These are phyloP conservation scores for Microchrysa polita DNA, from an alignment of 2,888 invertebrate species.

Conservation along the genomic window DNA sequence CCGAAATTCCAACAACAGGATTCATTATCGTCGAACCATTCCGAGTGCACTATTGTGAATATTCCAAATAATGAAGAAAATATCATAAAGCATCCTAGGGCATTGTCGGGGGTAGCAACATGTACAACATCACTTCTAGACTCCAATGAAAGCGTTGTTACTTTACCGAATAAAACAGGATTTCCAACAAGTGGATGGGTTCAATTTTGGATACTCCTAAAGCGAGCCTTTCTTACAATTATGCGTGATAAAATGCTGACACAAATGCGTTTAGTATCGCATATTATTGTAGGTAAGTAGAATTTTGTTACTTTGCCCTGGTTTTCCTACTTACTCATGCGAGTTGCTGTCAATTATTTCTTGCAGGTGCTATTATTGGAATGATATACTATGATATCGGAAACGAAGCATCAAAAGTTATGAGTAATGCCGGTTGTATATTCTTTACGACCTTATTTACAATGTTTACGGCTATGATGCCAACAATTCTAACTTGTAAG, in stretches of 20 bases:
- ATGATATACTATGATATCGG: constrained; percentile 94
- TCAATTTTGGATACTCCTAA: constrained; percentile 89
- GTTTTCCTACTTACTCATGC: not conserved
- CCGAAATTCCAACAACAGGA: constrained; percentile 59
- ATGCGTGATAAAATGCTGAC: constrained; percentile 89
- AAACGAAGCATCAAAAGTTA: constrained; percentile 90
- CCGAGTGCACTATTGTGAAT: constrained; percentile 60
- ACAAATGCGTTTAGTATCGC: constrained; percentile 79
- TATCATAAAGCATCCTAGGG: constrained; percentile 56
- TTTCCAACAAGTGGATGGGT: constrained; percentile 85
- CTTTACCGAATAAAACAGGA: constrained; percentile 72
- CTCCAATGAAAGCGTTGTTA: constrained; percentile 77
- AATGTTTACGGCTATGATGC: constrained; percentile 99
- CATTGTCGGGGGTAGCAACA: constrained; percentile 66
- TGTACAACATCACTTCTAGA: constrained; percentile 77
- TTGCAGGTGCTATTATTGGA: constrained; percentile 83
- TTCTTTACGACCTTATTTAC: constrained; percentile 97
- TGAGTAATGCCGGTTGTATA: constrained; percentile 94
- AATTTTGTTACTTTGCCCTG: not conserved
- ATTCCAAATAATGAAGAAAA: constrained; percentile 55
- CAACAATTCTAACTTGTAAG: constrained; percentile 97
- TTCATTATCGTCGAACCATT: constrained; percentile 53
- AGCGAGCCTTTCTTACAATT: constrained; percentile 83
- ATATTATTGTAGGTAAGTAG: constrained; percentile 71
- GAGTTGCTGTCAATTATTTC: not conserved